Conservation (phyloP, 2,797 vertebrate species). For the Periparus ater region DNA sequence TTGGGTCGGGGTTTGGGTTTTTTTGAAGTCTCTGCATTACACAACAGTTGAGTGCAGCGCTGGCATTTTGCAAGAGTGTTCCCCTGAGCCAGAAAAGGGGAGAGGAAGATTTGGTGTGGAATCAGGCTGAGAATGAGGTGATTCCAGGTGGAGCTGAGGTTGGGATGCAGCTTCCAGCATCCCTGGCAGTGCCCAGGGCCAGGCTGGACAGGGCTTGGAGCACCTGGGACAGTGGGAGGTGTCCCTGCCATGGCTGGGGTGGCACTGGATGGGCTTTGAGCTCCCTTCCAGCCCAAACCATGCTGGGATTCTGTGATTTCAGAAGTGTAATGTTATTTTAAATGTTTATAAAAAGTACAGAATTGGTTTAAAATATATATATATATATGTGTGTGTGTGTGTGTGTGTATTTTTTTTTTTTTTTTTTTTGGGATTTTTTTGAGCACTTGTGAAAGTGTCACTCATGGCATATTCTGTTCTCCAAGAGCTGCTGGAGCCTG, state of each 20-base stretch:
- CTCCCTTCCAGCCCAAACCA: too few species aligned
- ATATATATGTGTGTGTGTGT: too few species aligned
- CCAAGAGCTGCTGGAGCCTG: not conserved
- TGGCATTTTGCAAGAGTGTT: not conserved
- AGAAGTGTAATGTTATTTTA: not conserved
- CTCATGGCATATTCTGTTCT: not conserved
- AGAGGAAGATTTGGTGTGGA: not conserved
- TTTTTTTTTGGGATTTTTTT: too few species aligned
- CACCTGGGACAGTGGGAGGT: not conserved
- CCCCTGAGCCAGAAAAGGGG: not conserved
- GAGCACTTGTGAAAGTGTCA: not conserved
- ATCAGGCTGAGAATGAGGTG: not conserved
- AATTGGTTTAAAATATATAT: not conserved
- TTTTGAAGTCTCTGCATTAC: not conserved
- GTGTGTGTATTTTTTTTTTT: not conserved
- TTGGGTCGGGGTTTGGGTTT: not conserved
- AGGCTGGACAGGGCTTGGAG: not conserved
- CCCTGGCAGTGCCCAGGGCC: not conserved
- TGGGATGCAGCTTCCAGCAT: not conserved
- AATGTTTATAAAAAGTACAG: not conserved
- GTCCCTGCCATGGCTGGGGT: not conserved
- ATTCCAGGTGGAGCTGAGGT: not conserved
- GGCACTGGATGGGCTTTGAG: rapidly evolving
- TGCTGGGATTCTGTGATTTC: not conserved
- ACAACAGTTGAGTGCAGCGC: not conserved